phyloP scores from a whole-genome alignment of 2,113 vertebrate species.

The Pseudorasbora parva region DNA sequence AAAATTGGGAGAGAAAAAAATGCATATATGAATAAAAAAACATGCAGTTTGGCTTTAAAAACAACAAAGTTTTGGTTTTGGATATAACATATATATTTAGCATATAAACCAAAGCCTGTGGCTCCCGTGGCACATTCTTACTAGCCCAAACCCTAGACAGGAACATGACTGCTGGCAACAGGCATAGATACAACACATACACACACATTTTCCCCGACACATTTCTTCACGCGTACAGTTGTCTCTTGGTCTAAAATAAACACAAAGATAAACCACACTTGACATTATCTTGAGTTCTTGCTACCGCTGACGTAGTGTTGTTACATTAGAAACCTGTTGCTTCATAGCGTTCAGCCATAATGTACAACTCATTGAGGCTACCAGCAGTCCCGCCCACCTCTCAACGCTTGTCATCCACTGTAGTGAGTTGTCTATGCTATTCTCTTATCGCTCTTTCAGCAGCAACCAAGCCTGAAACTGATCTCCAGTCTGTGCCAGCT shows the following conservation, averaged over 20 bases:
- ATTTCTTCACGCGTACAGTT: background rate
- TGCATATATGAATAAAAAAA: conserved; percentile 7
- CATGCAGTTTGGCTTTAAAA: conserved; percentile 49
- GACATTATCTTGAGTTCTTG: conserved; percentile 21
- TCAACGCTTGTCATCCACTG: conserved; percentile 2
- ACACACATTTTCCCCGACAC: conserved; percentile 15
- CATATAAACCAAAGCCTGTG: conserved; percentile 28
- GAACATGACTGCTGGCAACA: conserved; percentile 1
- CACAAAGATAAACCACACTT: conserved; percentile 27
- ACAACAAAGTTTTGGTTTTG: conserved; percentile 32
- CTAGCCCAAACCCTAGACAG: conserved; percentile 1
- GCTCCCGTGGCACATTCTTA: conserved; percentile 45
- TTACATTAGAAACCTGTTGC: conserved; percentile 17
- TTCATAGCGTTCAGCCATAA: background rate
- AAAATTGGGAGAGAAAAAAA: background rate
- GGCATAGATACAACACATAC: conserved; percentile 13
- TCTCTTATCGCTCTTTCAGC: background rate
- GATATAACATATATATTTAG: conserved; percentile 25
- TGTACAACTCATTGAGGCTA: background rate
- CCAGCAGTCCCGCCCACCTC: background rate
- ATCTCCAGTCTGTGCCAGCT: conserved; percentile 21
- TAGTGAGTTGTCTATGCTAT: background rate
- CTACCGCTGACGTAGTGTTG: background rate
- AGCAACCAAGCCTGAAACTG: conserved; percentile 9
- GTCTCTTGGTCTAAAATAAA: conserved; percentile 13